These are phyloP conservation scores for Numenius arquata DNA, from an alignment of 2,113 vertebrate species.

Conservation along the genomic window DNA sequence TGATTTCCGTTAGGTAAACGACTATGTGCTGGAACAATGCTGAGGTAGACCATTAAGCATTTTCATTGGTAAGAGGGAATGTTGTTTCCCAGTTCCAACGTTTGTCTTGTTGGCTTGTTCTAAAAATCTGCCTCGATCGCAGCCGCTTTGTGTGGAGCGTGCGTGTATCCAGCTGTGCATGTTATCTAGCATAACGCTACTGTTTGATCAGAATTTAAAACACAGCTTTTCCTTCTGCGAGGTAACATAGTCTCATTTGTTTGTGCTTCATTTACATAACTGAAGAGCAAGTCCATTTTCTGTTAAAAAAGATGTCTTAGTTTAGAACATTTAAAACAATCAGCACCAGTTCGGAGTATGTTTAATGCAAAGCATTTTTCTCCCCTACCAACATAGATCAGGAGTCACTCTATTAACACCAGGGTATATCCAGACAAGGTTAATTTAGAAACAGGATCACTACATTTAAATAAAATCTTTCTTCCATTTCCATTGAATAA, in stretches of 20 bases:
- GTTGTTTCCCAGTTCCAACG: neutral
- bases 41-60: neutral
- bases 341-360: neutral
- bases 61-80: neutral
- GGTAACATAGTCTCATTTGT: neutral
- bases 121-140: neutral
- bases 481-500: neutral
- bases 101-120: neutral
- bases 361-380: neutral
- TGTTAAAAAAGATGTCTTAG: neutral
- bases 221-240: neutral
- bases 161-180: neutral
- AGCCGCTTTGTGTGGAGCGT: neutral
- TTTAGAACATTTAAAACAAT: neutral
- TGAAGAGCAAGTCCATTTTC: neutral
- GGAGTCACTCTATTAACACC: neutral
- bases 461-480: neutral
- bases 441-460: neutral
- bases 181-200: neutral
- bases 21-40: neutral
- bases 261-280: neutral
- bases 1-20: conserved; percentile 45
- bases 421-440: neutral
- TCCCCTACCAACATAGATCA: neutral
- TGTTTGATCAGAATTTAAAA: conserved; percentile 11